Percentiles rank a stretch among this genome's conserved stretches.
Conservation (phyloP, 2,113 vertebrate species). For the Monopterus albus region DNA sequence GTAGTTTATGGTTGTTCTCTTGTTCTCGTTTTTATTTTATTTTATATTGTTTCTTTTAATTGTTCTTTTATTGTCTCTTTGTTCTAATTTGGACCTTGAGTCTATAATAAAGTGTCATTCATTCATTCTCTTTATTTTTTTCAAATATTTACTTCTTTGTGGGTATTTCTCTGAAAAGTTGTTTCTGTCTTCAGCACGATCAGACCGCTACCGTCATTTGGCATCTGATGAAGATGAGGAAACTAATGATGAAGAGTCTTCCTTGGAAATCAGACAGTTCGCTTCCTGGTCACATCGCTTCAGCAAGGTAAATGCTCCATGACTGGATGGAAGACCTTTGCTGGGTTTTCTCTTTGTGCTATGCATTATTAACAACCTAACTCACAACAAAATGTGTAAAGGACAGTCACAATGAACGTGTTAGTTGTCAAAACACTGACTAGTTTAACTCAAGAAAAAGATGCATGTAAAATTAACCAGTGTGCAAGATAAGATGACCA, state of each 20-base stretch:
- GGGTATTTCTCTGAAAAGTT: no score
- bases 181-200: slow-evolving; percentile 84
- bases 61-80: no score
- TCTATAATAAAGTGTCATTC: no score
- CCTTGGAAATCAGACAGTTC: slow-evolving; percentile 94
- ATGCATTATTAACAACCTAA: neutral
- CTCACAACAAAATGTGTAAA: no score
- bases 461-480: neutral
- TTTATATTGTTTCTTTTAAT: no score
- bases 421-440: no score
- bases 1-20: no score
- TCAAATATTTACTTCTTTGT: no score
- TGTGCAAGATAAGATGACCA: neutral
- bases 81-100: no score
- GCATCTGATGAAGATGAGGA: slow-evolving; percentile 93
- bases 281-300: slow-evolving; percentile 97
- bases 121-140: neutral
- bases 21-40: no score
- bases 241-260: slow-evolving; percentile 94
- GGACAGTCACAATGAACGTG: neutral
- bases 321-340: no score
- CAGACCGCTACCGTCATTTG: slow-evolving; percentile 93
- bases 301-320: slow-evolving; percentile 96
- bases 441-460: no score
- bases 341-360: neutral